Conservation (phyloP, 2,113 vertebrate genomes). For the Myrmecobius fasciatus region DNA sequence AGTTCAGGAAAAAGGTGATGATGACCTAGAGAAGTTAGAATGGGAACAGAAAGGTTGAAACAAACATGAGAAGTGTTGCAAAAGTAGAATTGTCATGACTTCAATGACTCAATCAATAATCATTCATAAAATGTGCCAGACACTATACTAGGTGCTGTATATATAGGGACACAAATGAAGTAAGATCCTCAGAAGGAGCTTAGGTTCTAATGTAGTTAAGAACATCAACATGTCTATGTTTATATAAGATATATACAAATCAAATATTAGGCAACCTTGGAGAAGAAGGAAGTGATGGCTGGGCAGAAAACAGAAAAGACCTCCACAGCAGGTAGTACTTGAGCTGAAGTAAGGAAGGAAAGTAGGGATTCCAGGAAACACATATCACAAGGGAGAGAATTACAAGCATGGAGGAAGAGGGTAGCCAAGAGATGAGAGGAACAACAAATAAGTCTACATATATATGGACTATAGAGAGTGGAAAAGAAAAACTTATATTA, state of each 20-base stretch:
- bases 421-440: not conserved
- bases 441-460: not conserved
- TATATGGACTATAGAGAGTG: not conserved
- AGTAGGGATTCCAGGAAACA: not conserved
- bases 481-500: not conserved
- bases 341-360: not conserved
- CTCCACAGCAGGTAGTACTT: not conserved
- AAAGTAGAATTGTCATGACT: not conserved
- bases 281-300: not conserved
- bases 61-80: not conserved
- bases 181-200: not conserved
- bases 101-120: not conserved
- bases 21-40: not conserved
- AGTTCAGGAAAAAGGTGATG: not conserved
- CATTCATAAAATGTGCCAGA: not conserved
- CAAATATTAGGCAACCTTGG: not conserved
- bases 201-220: not conserved
- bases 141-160: not conserved
- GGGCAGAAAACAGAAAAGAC: not conserved
- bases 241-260: not conserved
- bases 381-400: not conserved
- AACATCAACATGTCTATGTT: not conserved
- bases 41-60: not conserved
- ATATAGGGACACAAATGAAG: not conserved
- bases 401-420: not conserved